These are phyloP conservation scores for Antechinus flavipes DNA, from an alignment of 2,113 vertebrate genomes.

Conservation along the genomic window DNA sequence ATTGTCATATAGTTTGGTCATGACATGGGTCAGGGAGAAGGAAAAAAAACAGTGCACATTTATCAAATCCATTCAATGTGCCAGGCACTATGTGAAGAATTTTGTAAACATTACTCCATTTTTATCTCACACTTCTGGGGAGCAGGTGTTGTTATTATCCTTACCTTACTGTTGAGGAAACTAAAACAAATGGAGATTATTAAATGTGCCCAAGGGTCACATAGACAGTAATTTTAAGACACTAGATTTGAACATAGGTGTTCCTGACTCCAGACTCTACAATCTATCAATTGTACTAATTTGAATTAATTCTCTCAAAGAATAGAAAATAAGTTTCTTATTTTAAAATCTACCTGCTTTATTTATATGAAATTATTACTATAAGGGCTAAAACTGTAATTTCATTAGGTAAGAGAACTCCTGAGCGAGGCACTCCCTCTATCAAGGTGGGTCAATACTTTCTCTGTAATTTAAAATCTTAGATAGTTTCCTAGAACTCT, in stretches of 20 bases:
- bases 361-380: not conserved
- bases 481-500: not conserved
- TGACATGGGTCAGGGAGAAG: not conserved
- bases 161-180: not conserved
- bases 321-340: too few species aligned
- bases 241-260: not conserved
- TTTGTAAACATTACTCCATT: not conserved
- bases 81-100: not conserved
- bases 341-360: too few species aligned
- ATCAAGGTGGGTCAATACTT: not conserved
- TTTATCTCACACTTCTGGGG: not conserved
- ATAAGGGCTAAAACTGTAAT: not conserved
- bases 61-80: not conserved
- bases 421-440: not conserved
- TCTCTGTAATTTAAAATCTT: not conserved
- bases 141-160: not conserved
- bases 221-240: not conserved
- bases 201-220: not conserved
- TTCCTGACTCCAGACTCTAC: not conserved
- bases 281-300: not conserved
- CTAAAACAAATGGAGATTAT: not conserved
- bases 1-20: not conserved
- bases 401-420: not conserved
- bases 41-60: not conserved
- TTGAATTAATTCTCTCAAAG: too few species aligned